These are phyloP conservation scores for Margarornis squamiger DNA, from an alignment of 2,797 vertebrate species.

Conservation along the genomic window DNA sequence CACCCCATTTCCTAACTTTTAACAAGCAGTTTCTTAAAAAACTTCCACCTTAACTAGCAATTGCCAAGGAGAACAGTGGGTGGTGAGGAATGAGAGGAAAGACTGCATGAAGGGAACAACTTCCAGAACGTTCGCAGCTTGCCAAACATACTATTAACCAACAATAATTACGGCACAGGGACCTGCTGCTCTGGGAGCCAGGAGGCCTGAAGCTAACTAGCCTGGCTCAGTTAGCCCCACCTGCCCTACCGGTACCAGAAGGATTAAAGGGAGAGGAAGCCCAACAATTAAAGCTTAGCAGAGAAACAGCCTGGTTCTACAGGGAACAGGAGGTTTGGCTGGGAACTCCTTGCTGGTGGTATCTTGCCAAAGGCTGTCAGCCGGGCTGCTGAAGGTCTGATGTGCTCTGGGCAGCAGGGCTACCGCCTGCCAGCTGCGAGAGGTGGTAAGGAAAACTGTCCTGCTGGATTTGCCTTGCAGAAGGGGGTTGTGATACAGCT, in stretches of 20 bases:
- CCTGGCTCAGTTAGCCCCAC: neutral
- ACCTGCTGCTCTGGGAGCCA: slow-evolving; percentile 12
- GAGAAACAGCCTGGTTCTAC: neutral
- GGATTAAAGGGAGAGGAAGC: slow-evolving; percentile 20
- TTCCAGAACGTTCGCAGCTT: slow-evolving; percentile 2
- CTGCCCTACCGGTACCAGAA: slow-evolving; percentile 36
- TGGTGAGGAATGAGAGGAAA: slow-evolving; percentile 46
- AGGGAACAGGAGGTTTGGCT: neutral
- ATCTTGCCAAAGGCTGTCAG: neutral
- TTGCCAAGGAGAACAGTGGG: slow-evolving; percentile 29
- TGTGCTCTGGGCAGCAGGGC: neutral
- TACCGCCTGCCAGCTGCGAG: neutral
- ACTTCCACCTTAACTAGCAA: slow-evolving; percentile 44
- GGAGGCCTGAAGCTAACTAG: neutral
- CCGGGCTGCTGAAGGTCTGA: rapidly evolving
- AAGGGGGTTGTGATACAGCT: neutral
- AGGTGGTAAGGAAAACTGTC: neutral
- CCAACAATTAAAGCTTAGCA: neutral
- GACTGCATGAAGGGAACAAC: neutral
- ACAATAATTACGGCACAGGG: neutral
- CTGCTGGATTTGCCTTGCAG: neutral
- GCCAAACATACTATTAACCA: slow-evolving; percentile 13
- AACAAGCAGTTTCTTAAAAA: slow-evolving; percentile 51
- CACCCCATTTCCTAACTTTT: slow-evolving; percentile 19
- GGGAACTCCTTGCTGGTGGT: neutral